Evolutionary conservation across 2,888 invertebrate genomes (phyloP).

Genomic region (Pseudolycoriella hygida): DNA sequence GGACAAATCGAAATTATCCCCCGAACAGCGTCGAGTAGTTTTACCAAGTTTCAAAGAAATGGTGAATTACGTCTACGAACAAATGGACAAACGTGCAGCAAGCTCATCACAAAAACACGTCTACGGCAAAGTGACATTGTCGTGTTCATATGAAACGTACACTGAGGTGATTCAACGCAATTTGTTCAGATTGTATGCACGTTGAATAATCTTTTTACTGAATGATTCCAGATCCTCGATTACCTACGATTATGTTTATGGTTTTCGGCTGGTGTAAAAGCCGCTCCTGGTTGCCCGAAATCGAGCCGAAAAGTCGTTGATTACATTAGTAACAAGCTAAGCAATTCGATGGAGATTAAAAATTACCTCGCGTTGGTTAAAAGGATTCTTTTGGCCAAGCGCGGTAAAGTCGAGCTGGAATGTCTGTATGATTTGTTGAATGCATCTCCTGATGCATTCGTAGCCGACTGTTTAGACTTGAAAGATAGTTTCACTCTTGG

Average conservation of each 20-base stretch:
- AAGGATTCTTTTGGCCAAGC: constrained; percentile 42
- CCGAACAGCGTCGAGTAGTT: constrained; percentile 28
- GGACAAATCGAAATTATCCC: constrained; percentile 14
- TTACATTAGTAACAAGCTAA: background rate
- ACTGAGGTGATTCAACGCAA: constrained; percentile 63
- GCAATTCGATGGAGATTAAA: constrained; percentile 35
- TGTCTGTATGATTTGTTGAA: constrained; percentile 74
- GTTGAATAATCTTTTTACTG: constrained; percentile 1
- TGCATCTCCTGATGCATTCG: constrained; percentile 52
- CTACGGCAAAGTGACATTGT: constrained; percentile 46
- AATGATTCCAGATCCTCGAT: constrained; percentile 38
- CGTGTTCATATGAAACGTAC: constrained; percentile 52
- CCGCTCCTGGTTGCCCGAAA: constrained; percentile 36
- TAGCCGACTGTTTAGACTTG: constrained; percentile 37
- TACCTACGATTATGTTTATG: constrained; percentile 69
- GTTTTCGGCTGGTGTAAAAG: constrained; percentile 37
- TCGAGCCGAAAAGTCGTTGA: constrained; percentile 37
- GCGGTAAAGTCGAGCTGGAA: constrained; percentile 43
- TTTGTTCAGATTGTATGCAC: background rate
- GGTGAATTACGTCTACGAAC: constrained; percentile 49
- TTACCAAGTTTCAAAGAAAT: constrained; percentile 58
- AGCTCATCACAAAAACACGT: constrained; percentile 40
- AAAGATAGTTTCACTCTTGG: constrained; percentile 26
- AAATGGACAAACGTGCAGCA: constrained; percentile 41
- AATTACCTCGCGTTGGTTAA: constrained; percentile 51